These are phyloP conservation scores for Caerostris darwini DNA, from an alignment of 1,140 invertebrate species.

Conservation along the genomic window DNA sequence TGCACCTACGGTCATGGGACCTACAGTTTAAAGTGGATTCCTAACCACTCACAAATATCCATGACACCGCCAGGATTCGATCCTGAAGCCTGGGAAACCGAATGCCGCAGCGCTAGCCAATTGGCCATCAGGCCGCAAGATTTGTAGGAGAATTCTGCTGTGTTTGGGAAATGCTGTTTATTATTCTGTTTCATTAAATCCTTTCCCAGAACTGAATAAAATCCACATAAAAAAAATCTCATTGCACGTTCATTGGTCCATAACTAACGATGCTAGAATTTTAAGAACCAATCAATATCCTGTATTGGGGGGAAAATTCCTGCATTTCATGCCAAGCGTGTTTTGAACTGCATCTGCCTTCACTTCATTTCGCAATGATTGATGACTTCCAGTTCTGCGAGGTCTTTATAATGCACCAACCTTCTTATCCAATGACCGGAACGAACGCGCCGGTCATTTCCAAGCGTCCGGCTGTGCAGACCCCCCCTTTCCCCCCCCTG, in stretches of 20 bases:
- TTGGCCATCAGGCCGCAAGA: too few relatives aligned
- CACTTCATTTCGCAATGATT: background rate
- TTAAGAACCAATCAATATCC: background rate
- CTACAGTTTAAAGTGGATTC: too few relatives aligned
- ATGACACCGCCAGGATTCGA: too few relatives aligned
- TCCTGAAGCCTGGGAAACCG: too few relatives aligned
- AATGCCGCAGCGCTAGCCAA: too few relatives aligned
- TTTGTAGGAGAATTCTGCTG: too few relatives aligned
- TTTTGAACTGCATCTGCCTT: background rate
- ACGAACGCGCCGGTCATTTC: slow-evolving; percentile 1
- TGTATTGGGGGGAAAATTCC: background rate
- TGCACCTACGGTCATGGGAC: too few relatives aligned
- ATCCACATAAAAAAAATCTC: too few relatives aligned
- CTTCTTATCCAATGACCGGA: slow-evolving; percentile 6
- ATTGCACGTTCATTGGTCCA: background rate
- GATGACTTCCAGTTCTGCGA: background rate
- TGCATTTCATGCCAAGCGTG: background rate
- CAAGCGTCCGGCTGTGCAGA: background rate
- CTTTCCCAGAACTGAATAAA: too few relatives aligned
- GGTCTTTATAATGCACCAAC: background rate
- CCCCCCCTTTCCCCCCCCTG: background rate
- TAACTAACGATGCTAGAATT: background rate
- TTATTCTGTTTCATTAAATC: too few relatives aligned
- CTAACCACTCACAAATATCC: too few relatives aligned
- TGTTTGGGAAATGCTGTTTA: too few relatives aligned